A percentile compares a stretch with the other conserved stretches of the same genome.
phyloP scores from a whole-genome alignment of 2,797 vertebrate species.

The Sylvilagus floridanus region DNA sequence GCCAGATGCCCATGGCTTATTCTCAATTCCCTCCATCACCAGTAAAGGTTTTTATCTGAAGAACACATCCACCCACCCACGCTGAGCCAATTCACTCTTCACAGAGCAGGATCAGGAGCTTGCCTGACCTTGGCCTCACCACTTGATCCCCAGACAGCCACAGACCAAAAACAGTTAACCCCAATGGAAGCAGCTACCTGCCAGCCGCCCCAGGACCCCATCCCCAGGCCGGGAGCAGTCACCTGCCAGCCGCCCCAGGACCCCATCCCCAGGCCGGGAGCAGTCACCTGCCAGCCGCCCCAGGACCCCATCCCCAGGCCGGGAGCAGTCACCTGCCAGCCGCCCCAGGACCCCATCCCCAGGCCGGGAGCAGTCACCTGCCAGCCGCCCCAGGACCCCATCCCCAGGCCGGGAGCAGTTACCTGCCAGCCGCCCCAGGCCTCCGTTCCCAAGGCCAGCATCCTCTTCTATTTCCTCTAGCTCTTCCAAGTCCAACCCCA shows the following conservation, averaged over 20 bases:
- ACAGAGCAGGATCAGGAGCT: background rate
- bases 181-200: too few relatives aligned
- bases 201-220: conserved; percentile 95
- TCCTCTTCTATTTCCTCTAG: conserved; percentile 98
- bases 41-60: background rate
- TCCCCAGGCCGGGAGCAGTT: conserved; percentile 91
- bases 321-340: too few relatives aligned
- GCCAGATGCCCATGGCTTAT: too few relatives aligned
- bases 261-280: conserved; percentile 94
- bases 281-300: conserved; percentile 89
- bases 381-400: conserved; percentile 95
- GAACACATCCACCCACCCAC: background rate
- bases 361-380: too few relatives aligned
- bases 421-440: conserved; percentile 83
- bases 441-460: conserved; percentile 97
- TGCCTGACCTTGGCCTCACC: background rate
- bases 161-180: background rate
- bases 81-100: background rate
- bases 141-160: background rate
- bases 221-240: conserved; percentile 91
- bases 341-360: too few relatives aligned
- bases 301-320: conserved; percentile 96
- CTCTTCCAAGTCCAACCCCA: conserved; percentile 98
- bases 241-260: conserved; percentile 83
- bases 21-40: too few relatives aligned